Conservation (phyloP, 64 coral and sea anemone genomes). For the Montipora cactus region DNA sequence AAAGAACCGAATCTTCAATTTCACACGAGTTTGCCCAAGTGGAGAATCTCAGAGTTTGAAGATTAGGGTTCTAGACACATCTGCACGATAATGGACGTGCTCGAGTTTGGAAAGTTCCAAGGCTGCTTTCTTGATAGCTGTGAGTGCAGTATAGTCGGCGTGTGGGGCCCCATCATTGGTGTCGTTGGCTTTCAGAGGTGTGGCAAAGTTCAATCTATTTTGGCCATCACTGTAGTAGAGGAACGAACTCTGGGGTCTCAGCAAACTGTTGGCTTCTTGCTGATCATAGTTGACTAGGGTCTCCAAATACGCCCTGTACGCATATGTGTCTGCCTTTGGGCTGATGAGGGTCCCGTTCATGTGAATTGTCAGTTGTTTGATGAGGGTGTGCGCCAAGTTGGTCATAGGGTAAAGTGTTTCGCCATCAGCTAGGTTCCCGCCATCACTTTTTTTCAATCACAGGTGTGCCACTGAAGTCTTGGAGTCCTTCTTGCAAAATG, state of each 20-base stretch:
- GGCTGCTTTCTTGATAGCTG: neutral
- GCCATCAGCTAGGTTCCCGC: neutral
- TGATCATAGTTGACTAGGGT: slow-evolving; percentile 26
- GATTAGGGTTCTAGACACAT: too few relatives aligned
- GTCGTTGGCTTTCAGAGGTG: neutral
- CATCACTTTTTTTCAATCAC: neutral
- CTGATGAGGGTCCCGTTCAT: slow-evolving; percentile 57
- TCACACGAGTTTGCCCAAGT: too few relatives aligned
- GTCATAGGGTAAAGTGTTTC: too few relatives aligned
- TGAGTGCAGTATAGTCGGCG: neutral
- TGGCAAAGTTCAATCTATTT: neutral
- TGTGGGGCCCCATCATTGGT: too few relatives aligned
- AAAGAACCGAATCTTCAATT: neutral
- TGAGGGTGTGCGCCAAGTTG: slow-evolving; percentile 9
- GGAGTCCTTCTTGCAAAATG: too few relatives aligned
- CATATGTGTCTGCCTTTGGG: neutral
- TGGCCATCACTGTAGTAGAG: neutral
- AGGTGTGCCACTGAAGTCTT: too few relatives aligned
- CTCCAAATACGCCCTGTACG: slow-evolving; percentile 22
- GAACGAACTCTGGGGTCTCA: neutral
- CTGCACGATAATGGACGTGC: too few relatives aligned
- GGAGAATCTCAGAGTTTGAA: too few relatives aligned
- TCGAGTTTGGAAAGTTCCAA: neutral
- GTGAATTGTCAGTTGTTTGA: slow-evolving; percentile 1
- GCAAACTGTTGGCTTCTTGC: slow-evolving; percentile 14